Evolutionary conservation across 2,888 invertebrate species (phyloP), one percentile per base, ranked within the genome.

Genomic region (Tachystola acroxantha): DNA sequence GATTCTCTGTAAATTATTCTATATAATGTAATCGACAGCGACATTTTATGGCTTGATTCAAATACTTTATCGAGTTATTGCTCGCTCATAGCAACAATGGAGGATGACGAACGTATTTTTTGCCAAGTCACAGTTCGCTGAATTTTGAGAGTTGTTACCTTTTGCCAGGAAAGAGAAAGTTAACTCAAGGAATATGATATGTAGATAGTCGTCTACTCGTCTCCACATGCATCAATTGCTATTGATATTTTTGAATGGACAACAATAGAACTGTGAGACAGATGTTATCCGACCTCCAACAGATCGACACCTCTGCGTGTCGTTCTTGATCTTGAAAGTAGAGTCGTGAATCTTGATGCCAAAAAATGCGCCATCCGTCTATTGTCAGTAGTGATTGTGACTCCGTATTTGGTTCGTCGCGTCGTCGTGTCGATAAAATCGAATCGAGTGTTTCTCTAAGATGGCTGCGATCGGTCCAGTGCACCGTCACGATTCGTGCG

Each of bases 401-500:
- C 38, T 40, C 48, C 43, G 47, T 59, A 61, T 63, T 57, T 54
- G 54, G 56, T 57, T 57, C 41, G 50, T 43, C 40, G 49, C 41
- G 43, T 61, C 57, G 68, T 43, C 40, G 49, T 42, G 43, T 61
- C 57, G 68, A 75, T 78, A 66, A 66, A 65, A 70, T 75, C 65
- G 63, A 67, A 68, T 68, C 53, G 63, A 73, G 64, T 64, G 62
- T 65, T 57, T 61, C 53, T 63, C 46, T 52, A 62, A 74, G 64
- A 73, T 68, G 64, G 64, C 64, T 54, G 62, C 46, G 58, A 52
- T 60, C 57, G 59, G 64, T 61, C 60, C 62, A 57, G 50, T 53
- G 63, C 58, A 41, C 46, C 50, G 70, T 72, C 74, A 78, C 76
- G 75, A 74, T 63, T 59, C 56, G 59, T 64, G 71, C 65, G 64